Evolutionary conservation across 92 coral and sea anemone genomes (phyloP).

Genomic region (Plumapathes pennacea): DNA sequence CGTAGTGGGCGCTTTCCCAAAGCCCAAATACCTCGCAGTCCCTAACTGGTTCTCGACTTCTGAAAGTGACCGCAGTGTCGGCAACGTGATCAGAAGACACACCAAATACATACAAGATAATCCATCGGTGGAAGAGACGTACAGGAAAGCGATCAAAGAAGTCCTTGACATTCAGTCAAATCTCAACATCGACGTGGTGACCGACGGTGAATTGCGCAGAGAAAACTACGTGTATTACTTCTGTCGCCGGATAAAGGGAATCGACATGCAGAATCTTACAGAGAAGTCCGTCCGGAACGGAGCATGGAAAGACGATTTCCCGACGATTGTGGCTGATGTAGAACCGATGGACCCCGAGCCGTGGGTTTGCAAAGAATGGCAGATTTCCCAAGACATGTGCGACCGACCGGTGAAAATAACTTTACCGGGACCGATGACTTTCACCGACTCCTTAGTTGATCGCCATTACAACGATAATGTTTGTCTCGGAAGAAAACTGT

Average conservation of each 20-base stretch:
- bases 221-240: constrained; percentile 36
- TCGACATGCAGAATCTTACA: constrained; percentile 31
- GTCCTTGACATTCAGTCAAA: constrained; percentile 25
- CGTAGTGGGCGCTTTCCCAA: constrained; percentile 49
- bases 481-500: constrained; percentile 13
- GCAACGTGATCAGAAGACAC: constrained; percentile 8
- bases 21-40: constrained; percentile 33
- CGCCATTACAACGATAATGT: constrained; percentile 23
- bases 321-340: constrained; percentile 30
- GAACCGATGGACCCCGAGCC: constrained; percentile 22
- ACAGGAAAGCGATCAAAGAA: constrained; percentile 46
- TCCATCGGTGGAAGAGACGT: no score
- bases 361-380: constrained; percentile 42
- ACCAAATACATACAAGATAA: background rate
- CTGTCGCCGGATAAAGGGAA: constrained; percentile 38
- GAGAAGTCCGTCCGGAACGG: constrained; percentile 13
- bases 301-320: constrained; percentile 19
- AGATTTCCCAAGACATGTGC: constrained; percentile 20
- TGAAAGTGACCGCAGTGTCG: constrained; percentile 7
- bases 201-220: constrained; percentile 49
- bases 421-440: constrained; percentile 48
- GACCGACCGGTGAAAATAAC: constrained; percentile 27
- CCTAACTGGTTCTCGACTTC: constrained; percentile 40
- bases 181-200: constrained; percentile 39
- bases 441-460: constrained; percentile 29